A percentile compares a stretch with the other conserved stretches of the same genome.
These are phyloP conservation scores for Sarcophaga bullata DNA, from an alignment of 1,140 invertebrate species.

Conservation along the genomic window DNA sequence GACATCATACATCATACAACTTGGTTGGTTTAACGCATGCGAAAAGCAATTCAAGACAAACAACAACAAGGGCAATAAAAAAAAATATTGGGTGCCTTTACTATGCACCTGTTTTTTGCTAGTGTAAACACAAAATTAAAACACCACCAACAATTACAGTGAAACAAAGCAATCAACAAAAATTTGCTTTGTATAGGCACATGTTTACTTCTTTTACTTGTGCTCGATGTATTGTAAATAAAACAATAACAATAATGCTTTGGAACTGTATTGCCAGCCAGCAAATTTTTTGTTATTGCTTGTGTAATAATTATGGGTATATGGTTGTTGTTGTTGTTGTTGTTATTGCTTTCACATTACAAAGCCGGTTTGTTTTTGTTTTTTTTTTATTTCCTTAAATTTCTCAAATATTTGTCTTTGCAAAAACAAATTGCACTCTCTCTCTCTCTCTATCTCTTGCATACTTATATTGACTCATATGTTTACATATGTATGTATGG, in stretches of 20 bases:
- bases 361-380: no score
- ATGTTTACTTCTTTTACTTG: neutral
- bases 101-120: constrained; percentile 14
- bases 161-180: neutral
- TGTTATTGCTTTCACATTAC: no score
- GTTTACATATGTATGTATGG: no score
- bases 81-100: neutral
- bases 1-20: neutral
- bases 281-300: no score
- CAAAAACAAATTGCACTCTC: no score
- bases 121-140: neutral
- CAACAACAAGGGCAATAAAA: neutral
- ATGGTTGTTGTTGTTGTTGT: no score
- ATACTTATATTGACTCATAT: no score
- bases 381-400: no score
- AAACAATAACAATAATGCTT: neutral
- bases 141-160: neutral
- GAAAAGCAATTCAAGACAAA: neutral
- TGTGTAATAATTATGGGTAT: no score
- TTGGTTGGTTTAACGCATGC: constrained; percentile 13
- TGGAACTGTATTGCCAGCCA: neutral
- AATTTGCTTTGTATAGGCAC: no score
- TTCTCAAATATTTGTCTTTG: no score
- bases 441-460: no score
- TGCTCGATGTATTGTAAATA: neutral